Evolutionary conservation across 2,888 invertebrate species (phyloP).

Genomic region (Erebia ligea): DNA sequence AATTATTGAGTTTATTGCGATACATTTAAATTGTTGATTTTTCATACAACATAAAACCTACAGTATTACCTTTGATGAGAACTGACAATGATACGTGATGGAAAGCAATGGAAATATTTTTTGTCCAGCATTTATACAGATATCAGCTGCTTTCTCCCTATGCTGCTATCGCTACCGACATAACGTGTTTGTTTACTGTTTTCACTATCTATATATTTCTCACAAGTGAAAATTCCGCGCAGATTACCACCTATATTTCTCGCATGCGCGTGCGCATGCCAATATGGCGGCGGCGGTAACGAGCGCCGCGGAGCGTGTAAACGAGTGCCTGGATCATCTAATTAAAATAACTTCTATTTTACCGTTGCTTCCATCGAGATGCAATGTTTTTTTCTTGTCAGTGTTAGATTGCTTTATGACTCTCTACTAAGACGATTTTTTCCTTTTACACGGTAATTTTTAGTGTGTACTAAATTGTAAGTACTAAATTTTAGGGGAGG

Average conservation of each 20-base stretch:
- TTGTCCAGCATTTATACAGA: too few species aligned
- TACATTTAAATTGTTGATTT: too few species aligned
- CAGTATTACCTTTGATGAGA: too few species aligned
- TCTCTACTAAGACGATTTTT: neutral
- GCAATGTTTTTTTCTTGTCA: neutral
- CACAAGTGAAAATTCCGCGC: slow-evolving; percentile 69
- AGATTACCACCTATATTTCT: slow-evolving; percentile 44
- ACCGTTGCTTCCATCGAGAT: slow-evolving; percentile 1
- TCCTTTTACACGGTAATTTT: too few species aligned
- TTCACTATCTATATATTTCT: slow-evolving; percentile 79
- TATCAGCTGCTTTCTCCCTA: slow-evolving; percentile 40
- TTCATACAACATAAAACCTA: too few species aligned
- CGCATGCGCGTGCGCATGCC: slow-evolving; percentile 31
- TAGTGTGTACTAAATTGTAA: too few species aligned
- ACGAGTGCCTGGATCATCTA: neutral
- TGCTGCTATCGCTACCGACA: slow-evolving; percentile 54
- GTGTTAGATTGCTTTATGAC: neutral
- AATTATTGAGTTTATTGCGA: too few species aligned
- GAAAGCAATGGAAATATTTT: neutral
- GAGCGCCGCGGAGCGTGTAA: slow-evolving; percentile 18
- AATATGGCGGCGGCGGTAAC: slow-evolving; percentile 35
- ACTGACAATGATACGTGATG: too few species aligned
- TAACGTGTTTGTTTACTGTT: slow-evolving; percentile 71
- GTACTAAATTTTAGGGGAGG: too few species aligned
- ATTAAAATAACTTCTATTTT: slow-evolving; percentile 20